phyloP scores from a whole-genome alignment of 2,797 vertebrate genomes.

The Onychomys arenicola region DNA sequence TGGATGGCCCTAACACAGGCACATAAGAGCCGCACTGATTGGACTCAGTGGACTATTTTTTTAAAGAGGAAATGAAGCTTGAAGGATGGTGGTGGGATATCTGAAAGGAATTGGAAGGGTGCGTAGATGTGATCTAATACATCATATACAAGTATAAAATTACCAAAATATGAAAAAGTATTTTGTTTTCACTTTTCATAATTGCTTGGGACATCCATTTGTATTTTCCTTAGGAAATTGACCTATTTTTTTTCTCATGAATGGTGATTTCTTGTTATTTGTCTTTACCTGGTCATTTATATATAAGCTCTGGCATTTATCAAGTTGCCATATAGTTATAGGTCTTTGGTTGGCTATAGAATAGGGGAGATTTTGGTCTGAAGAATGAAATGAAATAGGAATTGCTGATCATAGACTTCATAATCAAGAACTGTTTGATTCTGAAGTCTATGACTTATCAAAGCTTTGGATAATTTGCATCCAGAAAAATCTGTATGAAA shows the following conservation, averaged over 20 bases:
- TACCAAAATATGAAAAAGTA: background rate
- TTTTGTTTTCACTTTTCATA: background rate
- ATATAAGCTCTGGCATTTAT: background rate
- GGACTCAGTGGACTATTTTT: background rate
- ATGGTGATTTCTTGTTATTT: background rate
- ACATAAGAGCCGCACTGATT: background rate
- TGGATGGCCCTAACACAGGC: background rate
- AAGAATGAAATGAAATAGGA: background rate
- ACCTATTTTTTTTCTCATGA: background rate
- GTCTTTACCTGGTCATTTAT: background rate
- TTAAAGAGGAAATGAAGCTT: background rate
- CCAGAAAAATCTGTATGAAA: background rate
- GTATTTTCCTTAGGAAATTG: background rate
- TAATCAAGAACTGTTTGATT: background rate
- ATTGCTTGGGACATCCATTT: background rate
- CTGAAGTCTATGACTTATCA: background rate
- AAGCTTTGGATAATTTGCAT: conserved; percentile 8
- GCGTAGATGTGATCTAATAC: background rate
- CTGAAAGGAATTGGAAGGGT: background rate
- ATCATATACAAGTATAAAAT: background rate
- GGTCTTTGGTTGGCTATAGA: background rate
- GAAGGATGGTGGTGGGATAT: background rate
- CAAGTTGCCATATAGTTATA: background rate
- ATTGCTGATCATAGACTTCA: background rate
- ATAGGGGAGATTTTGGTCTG: background rate